These are phyloP conservation scores for Hipposideros larvatus DNA, from an alignment of 2,797 vertebrate species.

Conservation along the genomic window DNA sequence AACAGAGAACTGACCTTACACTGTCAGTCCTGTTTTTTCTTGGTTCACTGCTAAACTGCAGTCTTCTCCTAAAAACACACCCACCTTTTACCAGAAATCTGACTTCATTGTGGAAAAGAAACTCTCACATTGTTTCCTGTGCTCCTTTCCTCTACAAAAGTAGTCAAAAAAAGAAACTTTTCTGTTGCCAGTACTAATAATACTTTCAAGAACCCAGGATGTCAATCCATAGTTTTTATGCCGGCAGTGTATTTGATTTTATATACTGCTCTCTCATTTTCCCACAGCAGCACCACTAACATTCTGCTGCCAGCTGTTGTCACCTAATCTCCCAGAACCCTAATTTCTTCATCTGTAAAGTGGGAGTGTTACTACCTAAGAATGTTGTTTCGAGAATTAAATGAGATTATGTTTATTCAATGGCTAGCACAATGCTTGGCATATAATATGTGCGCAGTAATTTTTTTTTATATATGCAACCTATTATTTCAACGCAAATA, in stretches of 20 bases:
- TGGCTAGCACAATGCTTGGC: neutral
- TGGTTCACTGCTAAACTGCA: neutral
- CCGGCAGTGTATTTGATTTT: neutral
- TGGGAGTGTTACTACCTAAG: neutral
- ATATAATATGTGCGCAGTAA: neutral
- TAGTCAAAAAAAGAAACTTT: neutral
- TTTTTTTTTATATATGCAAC: neutral
- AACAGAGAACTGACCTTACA: conserved; percentile 45
- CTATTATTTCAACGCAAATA: neutral
- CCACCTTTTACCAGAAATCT: conserved; percentile 42
- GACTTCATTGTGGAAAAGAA: conserved; percentile 57
- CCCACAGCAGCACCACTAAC: neutral
- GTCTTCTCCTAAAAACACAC: conserved; percentile 25
- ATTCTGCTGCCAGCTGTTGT: neutral
- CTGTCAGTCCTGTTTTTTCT: neutral
- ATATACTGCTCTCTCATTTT: neutral
- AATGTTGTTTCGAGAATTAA: conserved; percentile 45
- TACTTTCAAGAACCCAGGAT: neutral
- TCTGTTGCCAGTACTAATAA: neutral
- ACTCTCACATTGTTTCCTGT: neutral
- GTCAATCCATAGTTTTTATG: neutral
- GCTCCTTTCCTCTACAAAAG: conserved; percentile 14
- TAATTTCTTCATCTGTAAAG: neutral
- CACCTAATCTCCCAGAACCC: neutral
- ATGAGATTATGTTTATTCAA: conserved; percentile 6